Evolutionary conservation across 2,113 vertebrate genomes (phyloP), one percentile per base, ranked within the genome.

Genomic region (Neotragus pygmaeus): DNA sequence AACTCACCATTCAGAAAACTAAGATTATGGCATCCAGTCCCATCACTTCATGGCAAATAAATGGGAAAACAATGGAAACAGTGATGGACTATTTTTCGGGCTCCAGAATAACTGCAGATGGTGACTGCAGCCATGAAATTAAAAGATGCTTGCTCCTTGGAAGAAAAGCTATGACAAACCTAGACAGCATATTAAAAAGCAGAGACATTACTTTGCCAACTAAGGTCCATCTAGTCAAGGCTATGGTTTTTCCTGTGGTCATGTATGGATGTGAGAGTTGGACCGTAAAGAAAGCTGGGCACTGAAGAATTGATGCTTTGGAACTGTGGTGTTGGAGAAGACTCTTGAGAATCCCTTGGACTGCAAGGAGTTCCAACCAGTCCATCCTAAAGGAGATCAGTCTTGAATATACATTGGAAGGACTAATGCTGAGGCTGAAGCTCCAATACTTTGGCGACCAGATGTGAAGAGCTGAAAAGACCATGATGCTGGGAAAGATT

Each of bases 51-150:
- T 11, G 64, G n/a, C n/a, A 70, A 70, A 70, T 21, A 36, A 9
- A 70, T 36, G 17, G 64, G n/a, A 19, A 70, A 70, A 36, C 17
- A 36, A 21, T 70, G 64, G 64, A 70, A 70, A 70, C n/a, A 36
- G n/a, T 70, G 64, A 36, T 1, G 21, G n/a, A 36, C 17, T 21
- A 70, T 70, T 36, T 70, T 21, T 0, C 0, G 64, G 17, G 64
- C 64, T 70, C 17, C 64, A 70, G 19, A 66, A 66, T 36, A 4
- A n/a, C 7, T 64, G 15, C 6, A 21, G 17, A 70, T 70, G 64
- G 19, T 70, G n/a, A 66, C 64, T 36, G 17, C 4, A 70, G 64
- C 2, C n/a, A 36, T 70, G 64, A 36, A 64, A 36, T 21, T 70
- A 21, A 70, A 21, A 70, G 64, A 36, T 19, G 9, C n/a, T 70